phyloP scores from a whole-genome alignment of 2,797 vertebrate genomes.

The Antrozous pallidus region DNA sequence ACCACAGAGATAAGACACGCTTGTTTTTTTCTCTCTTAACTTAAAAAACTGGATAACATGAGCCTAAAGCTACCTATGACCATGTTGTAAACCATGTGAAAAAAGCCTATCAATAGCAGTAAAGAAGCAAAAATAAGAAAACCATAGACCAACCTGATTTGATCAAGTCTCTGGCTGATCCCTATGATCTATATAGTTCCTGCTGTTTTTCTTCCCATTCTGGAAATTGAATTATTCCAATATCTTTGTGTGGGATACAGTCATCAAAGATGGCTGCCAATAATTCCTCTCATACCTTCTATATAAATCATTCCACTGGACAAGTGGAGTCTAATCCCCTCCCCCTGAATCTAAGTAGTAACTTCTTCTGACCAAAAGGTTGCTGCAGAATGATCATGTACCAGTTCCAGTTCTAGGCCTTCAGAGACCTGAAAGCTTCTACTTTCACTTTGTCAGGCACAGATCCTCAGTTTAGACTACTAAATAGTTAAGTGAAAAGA shows the following conservation, averaged over 20 bases:
- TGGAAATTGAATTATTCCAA: neutral
- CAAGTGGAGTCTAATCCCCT: neutral
- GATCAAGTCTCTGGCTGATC: neutral
- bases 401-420: neutral
- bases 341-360: neutral
- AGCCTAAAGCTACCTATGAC: neutral
- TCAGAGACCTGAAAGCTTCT: neutral
- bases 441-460: neutral
- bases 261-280: neutral
- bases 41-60: neutral
- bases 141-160: neutral
- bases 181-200: neutral
- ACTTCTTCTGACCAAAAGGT: constrained; percentile 6
- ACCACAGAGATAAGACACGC: neutral
- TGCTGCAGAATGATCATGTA: neutral
- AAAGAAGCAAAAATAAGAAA: neutral
- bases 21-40: neutral
- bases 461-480: neutral
- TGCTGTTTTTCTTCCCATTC: neutral
- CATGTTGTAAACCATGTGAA: neutral
- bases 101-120: neutral
- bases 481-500: neutral
- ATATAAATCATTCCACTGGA: neutral
- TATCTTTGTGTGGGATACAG: neutral
- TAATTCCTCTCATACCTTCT: neutral